phyloP scores from a whole-genome alignment of 1,140 invertebrate species.

The Drosophila kurseongensis region DNA sequence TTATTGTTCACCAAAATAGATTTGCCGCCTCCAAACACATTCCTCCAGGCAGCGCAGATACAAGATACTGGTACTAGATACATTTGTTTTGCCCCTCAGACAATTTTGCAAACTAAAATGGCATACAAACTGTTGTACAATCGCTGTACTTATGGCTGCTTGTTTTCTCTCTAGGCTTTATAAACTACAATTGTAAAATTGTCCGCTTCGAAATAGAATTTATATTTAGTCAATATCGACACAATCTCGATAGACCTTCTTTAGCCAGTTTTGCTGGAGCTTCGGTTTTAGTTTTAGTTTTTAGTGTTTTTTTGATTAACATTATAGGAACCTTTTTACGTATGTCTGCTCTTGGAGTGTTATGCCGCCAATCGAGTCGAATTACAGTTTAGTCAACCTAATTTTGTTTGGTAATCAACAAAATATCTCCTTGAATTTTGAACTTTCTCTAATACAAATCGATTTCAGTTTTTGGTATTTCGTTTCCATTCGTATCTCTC shows the following conservation, averaged over 20 bases:
- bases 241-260: conserved; percentile 26
- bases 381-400: conserved; percentile 40
- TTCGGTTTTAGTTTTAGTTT: conserved; percentile 46
- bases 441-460: conserved; percentile 72
- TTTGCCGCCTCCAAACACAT: conserved; percentile 60
- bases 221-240: conserved; percentile 30
- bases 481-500: conserved; percentile 10
- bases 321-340: conserved; percentile 84
- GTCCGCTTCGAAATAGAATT: conserved; percentile 72
- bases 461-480: conserved; percentile 17
- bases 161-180: conserved; percentile 38
- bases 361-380: conserved; percentile 39
- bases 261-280: conserved; percentile 37
- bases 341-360: conserved; percentile 62
- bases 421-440: conserved; percentile 57
- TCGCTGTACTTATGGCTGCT: conserved; percentile 29
- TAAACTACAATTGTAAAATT: conserved; percentile 78
- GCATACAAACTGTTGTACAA: conserved; percentile 52
- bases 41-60: conserved; percentile 58
- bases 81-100: conserved; percentile 41
- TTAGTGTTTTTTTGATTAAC: conserved; percentile 70
- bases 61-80: conserved; percentile 53
- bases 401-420: conserved; percentile 15
- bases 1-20: conserved; percentile 81
- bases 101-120: conserved; percentile 74